Base-by-base conservation (phyloP, 1,140 invertebrate genomes). In the Formica exsecta region DNA sequence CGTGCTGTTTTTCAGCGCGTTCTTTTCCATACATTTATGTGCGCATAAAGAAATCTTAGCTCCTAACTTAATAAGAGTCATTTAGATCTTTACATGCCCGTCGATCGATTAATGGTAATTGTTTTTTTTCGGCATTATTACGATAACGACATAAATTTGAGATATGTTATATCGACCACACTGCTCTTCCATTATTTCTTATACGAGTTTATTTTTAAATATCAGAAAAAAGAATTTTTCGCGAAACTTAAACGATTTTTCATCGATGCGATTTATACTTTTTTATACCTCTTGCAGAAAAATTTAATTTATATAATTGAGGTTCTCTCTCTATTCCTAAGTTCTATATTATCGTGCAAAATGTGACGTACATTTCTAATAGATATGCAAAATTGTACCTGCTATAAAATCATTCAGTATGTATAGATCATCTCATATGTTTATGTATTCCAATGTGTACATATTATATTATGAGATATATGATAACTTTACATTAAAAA, bases 161-260 rank as follows among this genome's bases (percentile, higher is more conserved):
- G 6, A 66, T 51, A 51, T 25, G 3, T 80, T 9, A 70, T 38
- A 11, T 76, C 9, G 3, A 32, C 32, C 3, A 54, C 2, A 41
- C 2, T 41, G 36, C 11, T 80, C 77, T 80, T 80, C 77, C 77
- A 80, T 57, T 80, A 70, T 13, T 70, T 25, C 16, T 41, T 29
- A 32, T 59, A 70, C 25, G 36, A 80, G 22, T 57, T 80, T 80
- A 68, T 79, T n/a, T n/a, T 65, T 68, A 54, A 29, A 6, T 5
- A 70, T 57, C 48, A 57, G 9, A 57, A 9, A 44, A 66, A 13
- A 8, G 51, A 51, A 51, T 51, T 51, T 36, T 38, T 66, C 36
- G 6, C 7, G 1, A 57, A 41, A 48, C 51, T 80, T 51, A 80
- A 68, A 68, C 19, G 0, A 65, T 66, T 19, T 36, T 65, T 51